Evolutionary conservation across 2,888 invertebrate species (phyloP).

Genomic region (Lepas anatifera): DNA sequence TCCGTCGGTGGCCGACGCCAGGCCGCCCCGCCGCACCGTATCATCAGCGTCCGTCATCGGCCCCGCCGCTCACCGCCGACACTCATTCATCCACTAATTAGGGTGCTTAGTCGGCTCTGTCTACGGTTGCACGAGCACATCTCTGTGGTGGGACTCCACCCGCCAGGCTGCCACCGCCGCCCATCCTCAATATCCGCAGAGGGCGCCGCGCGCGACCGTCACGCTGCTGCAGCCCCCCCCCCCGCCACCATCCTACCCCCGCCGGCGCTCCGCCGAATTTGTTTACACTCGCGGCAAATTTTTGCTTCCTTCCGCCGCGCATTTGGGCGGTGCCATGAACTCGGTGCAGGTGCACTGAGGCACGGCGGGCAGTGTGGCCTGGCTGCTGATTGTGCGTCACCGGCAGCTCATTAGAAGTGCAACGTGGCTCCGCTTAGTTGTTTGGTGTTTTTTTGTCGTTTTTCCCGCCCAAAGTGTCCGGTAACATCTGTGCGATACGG

Average conservation of each 20-base stretch:
- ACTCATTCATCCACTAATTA: conserved; percentile 3
- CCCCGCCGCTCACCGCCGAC: background rate
- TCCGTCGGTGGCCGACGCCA: background rate
- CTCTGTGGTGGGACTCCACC: background rate
- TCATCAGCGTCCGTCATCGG: conserved; percentile 3
- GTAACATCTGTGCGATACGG: too few relatives aligned
- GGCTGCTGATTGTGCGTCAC: too few relatives aligned
- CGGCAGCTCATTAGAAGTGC: too few relatives aligned
- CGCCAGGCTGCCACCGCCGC: background rate
- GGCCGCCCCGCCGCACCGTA: background rate
- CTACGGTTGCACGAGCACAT: conserved; percentile 9
- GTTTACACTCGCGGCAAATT: conserved; percentile 5
- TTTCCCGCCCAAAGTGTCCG: too few relatives aligned
- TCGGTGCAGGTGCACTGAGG: too few relatives aligned
- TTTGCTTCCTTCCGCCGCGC: conserved; percentile 3
- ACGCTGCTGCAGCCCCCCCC: background rate
- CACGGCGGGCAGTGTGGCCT: too few relatives aligned
- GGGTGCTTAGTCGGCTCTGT: conserved; percentile 9
- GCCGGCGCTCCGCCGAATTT: background rate
- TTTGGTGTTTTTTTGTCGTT: too few relatives aligned
- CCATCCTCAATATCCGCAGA: conserved; percentile 8
- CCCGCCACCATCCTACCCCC: background rate
- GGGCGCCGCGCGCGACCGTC: background rate
- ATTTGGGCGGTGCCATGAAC: background rate
- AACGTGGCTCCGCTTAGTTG: too few relatives aligned